A percentile compares a stretch with the other conserved stretches of the same genome.
These are phyloP conservation scores for Takifugu ocellatus DNA, from an alignment of 2,797 vertebrate genomes.

Conservation along the genomic window DNA sequence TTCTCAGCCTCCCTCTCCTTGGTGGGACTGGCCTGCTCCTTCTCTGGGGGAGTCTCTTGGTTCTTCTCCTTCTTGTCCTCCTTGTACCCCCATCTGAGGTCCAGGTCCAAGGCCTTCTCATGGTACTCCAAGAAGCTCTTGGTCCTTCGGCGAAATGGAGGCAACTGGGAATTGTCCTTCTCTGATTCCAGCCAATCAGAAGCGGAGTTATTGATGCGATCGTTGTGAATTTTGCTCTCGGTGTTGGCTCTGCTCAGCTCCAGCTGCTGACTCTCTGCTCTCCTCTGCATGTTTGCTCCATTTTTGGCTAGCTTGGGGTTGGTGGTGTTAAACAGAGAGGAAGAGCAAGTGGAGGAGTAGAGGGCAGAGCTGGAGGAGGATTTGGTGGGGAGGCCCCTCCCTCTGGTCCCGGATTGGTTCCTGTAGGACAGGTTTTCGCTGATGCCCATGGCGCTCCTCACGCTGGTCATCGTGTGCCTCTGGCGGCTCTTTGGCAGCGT, in stretches of 20 bases:
- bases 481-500: constrained; percentile 91
- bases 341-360: constrained; percentile 85
- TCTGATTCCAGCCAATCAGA: constrained; percentile 86
- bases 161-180: constrained; percentile 84
- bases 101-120: constrained; percentile 69
- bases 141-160: constrained; percentile 80
- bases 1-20: constrained; percentile 71
- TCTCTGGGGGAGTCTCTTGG: constrained; percentile 57
- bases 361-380: constrained; percentile 80
- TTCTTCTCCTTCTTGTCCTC: constrained; percentile 61
- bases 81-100: constrained; percentile 61
- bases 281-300: constrained; percentile 94
- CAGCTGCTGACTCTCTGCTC: constrained; percentile 89
- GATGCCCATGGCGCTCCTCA: constrained; percentile 89
- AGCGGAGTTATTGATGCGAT: constrained; percentile 73
- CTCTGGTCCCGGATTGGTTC: constrained; percentile 59
- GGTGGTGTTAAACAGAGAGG: constrained; percentile 71
- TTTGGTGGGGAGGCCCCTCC: constrained; percentile 73
- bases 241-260: constrained; percentile 86
- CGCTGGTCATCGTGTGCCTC: constrained; percentile 87
- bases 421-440: constrained; percentile 73
- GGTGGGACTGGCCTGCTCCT: constrained; percentile 65
- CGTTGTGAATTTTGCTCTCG: constrained; percentile 71
- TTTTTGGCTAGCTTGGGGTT: constrained; percentile 97
- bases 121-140: constrained; percentile 95